Evolutionary conservation across 2,888 invertebrate species (phyloP).

Genomic region (Yponomeuta evonymella): DNA sequence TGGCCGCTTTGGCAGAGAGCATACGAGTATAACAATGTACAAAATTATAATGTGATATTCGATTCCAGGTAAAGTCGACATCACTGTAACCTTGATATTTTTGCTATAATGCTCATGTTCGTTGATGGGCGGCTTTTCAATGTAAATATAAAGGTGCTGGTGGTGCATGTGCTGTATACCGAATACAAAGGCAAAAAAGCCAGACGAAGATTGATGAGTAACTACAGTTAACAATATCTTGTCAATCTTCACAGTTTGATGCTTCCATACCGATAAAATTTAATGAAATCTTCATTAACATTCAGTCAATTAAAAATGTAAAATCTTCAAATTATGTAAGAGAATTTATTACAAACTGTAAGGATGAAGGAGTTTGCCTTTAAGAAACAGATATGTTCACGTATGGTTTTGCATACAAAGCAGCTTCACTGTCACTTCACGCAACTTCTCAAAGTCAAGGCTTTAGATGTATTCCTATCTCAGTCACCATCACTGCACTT

Average conservation of each 20-base stretch:
- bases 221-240: not conserved
- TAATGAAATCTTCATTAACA: not conserved
- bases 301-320: not conserved
- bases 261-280: not conserved
- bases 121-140: too few relatives aligned
- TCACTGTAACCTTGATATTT: too few relatives aligned
- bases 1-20: too few relatives aligned
- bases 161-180: too few relatives aligned
- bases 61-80: too few relatives aligned
- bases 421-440: slow-evolving; percentile 27
- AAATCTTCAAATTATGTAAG: not conserved
- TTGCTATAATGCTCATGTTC: too few relatives aligned
- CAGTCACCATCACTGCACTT: too few relatives aligned
- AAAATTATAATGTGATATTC: too few relatives aligned
- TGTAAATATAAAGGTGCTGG: too few relatives aligned
- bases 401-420: slow-evolving; percentile 41
- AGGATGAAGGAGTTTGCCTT: slow-evolving; percentile 3
- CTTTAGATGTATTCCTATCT: not conserved
- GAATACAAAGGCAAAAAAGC: not conserved
- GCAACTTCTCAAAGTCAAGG: slow-evolving; percentile 27
- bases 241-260: not conserved
- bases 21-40: too few relatives aligned
- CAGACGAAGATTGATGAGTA: not conserved
- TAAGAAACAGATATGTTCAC: slow-evolving; percentile 20
- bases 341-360: not conserved